phyloP scores from a whole-genome alignment of 92 coral and sea anemone genomes.

The Bergia puertoricense region DNA sequence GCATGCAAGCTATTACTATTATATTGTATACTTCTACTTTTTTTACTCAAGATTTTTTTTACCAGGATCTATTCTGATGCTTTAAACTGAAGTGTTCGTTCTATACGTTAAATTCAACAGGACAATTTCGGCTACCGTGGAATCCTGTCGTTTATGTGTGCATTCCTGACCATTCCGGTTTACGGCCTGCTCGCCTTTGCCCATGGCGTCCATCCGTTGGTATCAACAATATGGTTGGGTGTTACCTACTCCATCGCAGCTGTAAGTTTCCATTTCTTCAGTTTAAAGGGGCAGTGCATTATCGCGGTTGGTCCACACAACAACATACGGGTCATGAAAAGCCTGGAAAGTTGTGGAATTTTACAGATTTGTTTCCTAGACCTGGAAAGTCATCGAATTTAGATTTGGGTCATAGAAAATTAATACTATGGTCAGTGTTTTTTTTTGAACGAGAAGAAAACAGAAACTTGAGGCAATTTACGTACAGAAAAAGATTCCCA shows the following conservation, averaged over 20 bases:
- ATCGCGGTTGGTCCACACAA: not conserved
- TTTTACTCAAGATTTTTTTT: no score
- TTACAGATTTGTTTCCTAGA: no score
- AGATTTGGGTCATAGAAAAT: no score
- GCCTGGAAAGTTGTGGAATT: no score
- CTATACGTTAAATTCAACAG: conserved; percentile 25
- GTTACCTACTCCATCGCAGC: conserved; percentile 85
- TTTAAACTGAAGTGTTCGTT: not conserved
- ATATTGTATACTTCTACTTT: no score
- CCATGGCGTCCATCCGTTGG: conserved; percentile 75
- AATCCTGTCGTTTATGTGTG: conserved; percentile 62
- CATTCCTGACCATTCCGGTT: conserved; percentile 73
- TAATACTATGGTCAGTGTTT: no score
- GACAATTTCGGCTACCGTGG: conserved; percentile 83
- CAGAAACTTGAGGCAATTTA: no score
- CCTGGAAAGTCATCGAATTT: no score
- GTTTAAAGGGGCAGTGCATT: not conserved
- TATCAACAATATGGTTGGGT: conserved; percentile 84
- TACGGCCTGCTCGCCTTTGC: conserved; percentile 82
- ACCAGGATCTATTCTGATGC: not conserved
- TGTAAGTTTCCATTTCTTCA: conserved; percentile 52
- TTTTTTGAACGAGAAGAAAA: no score
- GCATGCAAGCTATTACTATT: no score
- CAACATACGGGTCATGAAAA: no score
- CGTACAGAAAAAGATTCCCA: no score